These are phyloP conservation scores for Zaprionus davidi DNA, from an alignment of 1,140 invertebrate species.

Conservation along the genomic window DNA sequence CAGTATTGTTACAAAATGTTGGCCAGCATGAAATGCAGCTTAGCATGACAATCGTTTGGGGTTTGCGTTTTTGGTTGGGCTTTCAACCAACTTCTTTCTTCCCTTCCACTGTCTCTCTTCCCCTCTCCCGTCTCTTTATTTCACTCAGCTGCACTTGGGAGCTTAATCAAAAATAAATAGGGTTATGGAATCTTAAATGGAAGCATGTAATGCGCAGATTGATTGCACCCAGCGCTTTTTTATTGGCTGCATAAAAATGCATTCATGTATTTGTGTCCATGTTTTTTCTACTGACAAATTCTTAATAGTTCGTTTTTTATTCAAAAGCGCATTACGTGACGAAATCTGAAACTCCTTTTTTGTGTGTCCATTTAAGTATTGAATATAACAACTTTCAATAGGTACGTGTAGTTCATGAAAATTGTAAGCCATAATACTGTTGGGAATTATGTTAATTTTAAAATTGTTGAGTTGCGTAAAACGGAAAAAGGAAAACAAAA, in stretches of 20 bases:
- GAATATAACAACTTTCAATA: neutral
- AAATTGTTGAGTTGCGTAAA: neutral
- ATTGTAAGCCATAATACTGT: too few relatives aligned
- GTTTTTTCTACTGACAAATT: neutral
- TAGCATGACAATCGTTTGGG: slow-evolving; percentile 66
- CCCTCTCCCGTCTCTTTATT: neutral
- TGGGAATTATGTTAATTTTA: neutral
- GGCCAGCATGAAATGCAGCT: slow-evolving; percentile 31
- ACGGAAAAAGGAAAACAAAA: neutral
- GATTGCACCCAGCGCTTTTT: neutral
- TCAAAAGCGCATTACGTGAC: neutral
- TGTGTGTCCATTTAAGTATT: too few relatives aligned
- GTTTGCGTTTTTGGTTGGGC: slow-evolving; percentile 31
- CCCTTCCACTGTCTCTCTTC: neutral
- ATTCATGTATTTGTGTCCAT: neutral
- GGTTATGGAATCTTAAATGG: slow-evolving; percentile 25
- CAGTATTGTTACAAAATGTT: slow-evolving; percentile 6
- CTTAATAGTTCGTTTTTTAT: neutral
- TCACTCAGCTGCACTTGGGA: slow-evolving; percentile 5
- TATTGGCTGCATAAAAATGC: neutral
- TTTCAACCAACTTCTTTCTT: slow-evolving; percentile 7
- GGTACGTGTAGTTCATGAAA: neutral
- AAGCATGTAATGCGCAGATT: neutral
- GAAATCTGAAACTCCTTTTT: neutral
- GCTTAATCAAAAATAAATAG: slow-evolving; percentile 37